Evolutionary conservation across 2,797 vertebrate species (phyloP), one percentile per base, ranked within the genome.

Genomic region (Clarias fuscus): DNA sequence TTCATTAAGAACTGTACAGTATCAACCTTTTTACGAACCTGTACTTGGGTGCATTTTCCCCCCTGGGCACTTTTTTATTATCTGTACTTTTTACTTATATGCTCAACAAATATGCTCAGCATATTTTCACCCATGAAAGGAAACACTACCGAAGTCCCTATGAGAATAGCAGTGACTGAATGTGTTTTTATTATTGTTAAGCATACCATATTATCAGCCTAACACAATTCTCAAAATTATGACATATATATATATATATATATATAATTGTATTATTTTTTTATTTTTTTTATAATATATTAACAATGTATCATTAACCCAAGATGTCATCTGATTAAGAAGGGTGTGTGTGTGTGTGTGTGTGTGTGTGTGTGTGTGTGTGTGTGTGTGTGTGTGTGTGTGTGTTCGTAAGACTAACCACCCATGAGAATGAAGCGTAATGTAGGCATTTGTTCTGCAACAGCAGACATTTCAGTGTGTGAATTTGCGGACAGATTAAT

Each of bases 361-460:
- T 79, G 14, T 61, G 53, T 7, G 20, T n/a, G 48, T 83, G 37
- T 24, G 30, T 79, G 14, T 61, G 53, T 7, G 84, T 8, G 30
- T 56, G 37, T 77, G 84, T 33, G 67, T 33, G 27, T 70, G 15
- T 18, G 67, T 70, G 62, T 71, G 40, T 59, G 56, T 43, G 7
- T 81, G 10, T n/a, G 58, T 17, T 70, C 0, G 20, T 22, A 17
- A 62, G 77, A 82, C 20, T 62, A 86, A 75, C 43, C 59, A 43
- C 58, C 24, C 24, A 17, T 68, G 62, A 33, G 48, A 40, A 40
- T 17, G 7, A 75, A 33, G 80, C 24, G 22, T 68, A 33, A 78
- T 82, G 30, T 17, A 33, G 30, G n/a, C 76, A 82, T 86, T 78
- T 71, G 48, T 71, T 83, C 73, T 71, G 56, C 27, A 68, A 14